phyloP scores from a whole-genome alignment of 2,888 invertebrate species.

The Prosopocoilus inquinatus region DNA sequence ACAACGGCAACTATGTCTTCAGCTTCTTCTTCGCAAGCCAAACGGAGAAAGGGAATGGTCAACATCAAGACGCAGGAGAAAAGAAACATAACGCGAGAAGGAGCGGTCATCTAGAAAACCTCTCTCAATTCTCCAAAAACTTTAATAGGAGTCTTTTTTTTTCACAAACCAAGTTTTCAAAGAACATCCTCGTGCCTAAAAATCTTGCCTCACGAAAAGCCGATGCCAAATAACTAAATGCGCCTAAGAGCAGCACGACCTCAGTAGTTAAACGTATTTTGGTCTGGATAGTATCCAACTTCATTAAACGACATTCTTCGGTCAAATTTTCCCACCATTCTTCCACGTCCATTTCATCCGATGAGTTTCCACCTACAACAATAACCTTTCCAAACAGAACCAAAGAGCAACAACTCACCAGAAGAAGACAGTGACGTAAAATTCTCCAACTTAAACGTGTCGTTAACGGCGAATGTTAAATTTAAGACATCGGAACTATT shows the following conservation, averaged over 20 bases:
- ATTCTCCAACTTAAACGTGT: conserved; percentile 11
- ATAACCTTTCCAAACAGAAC: neutral
- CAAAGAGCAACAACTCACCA: neutral
- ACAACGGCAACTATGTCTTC: conserved; percentile 91
- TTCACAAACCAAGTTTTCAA: conserved; percentile 82
- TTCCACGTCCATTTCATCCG: conserved; percentile 56
- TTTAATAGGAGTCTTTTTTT: neutral
- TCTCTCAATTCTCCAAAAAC: neutral
- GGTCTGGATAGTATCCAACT: conserved; percentile 58
- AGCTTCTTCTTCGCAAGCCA: conserved; percentile 79
- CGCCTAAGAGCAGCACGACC: conserved; percentile 75
- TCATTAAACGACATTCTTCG: conserved; percentile 70
- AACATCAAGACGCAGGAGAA: conserved; percentile 89
- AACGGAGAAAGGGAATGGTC: conserved; percentile 77
- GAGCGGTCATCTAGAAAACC: conserved; percentile 72
- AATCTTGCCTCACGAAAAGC: conserved; percentile 87
- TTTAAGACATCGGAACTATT: conserved; percentile 12
- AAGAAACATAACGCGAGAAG: conserved; percentile 90
- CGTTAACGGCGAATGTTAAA: conserved; percentile 12
- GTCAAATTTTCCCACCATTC: conserved; percentile 72
- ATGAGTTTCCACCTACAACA: neutral
- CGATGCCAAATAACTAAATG: conserved; percentile 79
- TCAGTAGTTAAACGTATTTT: conserved; percentile 76
- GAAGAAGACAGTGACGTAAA: neutral
- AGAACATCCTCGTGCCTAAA: conserved; percentile 89